Conservation (phyloP, 2,113 vertebrate species). For the Ovibos moschatus region DNA sequence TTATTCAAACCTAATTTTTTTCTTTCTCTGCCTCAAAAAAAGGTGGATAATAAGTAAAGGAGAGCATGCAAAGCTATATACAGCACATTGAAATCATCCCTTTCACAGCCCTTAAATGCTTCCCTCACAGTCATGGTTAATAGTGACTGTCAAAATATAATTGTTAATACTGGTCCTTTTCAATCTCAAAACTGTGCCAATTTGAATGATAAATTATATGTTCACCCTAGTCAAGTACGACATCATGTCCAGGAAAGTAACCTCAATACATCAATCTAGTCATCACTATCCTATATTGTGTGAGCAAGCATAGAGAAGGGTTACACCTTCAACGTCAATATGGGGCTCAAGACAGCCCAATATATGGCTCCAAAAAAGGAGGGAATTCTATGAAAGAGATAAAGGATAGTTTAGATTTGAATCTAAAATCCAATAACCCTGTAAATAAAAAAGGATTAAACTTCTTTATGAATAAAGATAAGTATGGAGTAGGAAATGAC, state of each 20-base stretch:
- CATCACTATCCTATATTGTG: not conserved
- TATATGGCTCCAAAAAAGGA: not conserved
- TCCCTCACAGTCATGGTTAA: not conserved
- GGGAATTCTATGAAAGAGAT: not conserved
- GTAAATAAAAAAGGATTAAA: not conserved
- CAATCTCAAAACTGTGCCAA: not conserved
- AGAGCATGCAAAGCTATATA: not conserved
- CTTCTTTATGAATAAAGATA: not conserved
- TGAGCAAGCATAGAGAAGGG: not conserved
- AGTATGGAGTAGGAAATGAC: not conserved
- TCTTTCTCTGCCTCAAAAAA: not conserved
- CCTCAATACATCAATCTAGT: not conserved
- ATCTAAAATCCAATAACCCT: not conserved
- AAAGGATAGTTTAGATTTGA: not conserved
- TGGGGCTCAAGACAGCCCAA: not conserved
- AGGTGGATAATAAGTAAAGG: not conserved
- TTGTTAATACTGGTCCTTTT: not conserved
- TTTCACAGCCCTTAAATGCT: not conserved
- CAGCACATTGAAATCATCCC: not conserved
- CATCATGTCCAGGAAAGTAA: not conserved
- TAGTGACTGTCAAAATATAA: not conserved
- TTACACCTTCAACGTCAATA: not conserved
- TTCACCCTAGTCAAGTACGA: not conserved
- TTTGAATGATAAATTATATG: not conserved
- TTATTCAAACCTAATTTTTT: slow-evolving; percentile 39